Evolutionary conservation across 2,113 vertebrate genomes (phyloP), one percentile per base, ranked within the genome.

Genomic region (Butorides virescens): DNA sequence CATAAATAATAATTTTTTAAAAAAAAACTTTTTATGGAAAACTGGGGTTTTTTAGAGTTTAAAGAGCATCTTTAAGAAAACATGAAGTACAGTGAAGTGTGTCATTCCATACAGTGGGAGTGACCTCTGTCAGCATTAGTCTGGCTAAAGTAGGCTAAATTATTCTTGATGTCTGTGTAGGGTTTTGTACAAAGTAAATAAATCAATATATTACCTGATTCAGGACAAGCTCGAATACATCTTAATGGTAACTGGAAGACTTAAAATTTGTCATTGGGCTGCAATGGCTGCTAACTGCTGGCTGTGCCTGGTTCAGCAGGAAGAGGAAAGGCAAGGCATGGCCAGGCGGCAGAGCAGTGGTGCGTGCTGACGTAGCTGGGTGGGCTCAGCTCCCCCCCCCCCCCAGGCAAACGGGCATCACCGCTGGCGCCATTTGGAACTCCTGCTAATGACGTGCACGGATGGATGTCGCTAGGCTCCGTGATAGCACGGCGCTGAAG

Each of bases 341-440:
- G 15, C 15, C 25, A 10, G 37, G 0, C 1, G 1, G 21, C 65
- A 62, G 10, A 2, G 25, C 13, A 29, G 14, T 10, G 23, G 7
- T 50, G 9, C 0, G 0, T 42, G 32, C 52, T 66, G 55, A 6
- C 0, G 1, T 39, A 53, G 37, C 21, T 34, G 63, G 5, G 12
- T 70, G 20, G 59, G 36, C 55, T 63, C n/a, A 34, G 42, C 59
- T 59, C 11, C 8, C 2, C 5, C 25, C 2, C 5, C 25, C 22
- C 1, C 1, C 29, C 22, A 39, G 32, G 34, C 66, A 81, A 56
- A 26, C 7, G 22, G 52, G 14, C 36, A 49, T 78, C 55, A 20
- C 32, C 6, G 11, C 70, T 46, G n/a, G 47, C 1, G 1, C 23
- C 1, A 0, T 52, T 59, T 34, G 44, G 37, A 75, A 32, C n/a